phyloP scores from a whole-genome alignment of 2,888 invertebrate genomes.

The Pegoplata infirma region DNA sequence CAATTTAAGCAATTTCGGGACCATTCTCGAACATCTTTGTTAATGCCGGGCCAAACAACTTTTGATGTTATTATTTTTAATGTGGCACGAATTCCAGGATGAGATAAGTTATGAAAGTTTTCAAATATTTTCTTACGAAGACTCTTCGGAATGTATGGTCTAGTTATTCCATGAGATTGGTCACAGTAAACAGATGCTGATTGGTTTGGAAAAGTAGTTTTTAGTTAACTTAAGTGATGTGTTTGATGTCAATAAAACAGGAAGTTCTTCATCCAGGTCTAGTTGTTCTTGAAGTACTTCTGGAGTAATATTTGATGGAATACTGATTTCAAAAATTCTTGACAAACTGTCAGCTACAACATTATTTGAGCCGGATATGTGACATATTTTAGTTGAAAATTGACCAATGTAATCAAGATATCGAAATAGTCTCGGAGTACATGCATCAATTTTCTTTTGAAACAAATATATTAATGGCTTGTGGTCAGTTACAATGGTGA shows the following conservation, averaged over 20 bases:
- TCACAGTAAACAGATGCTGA: not conserved
- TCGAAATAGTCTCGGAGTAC: not conserved
- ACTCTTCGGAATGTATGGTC: not conserved
- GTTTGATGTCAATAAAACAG: not conserved
- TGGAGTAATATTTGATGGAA: too few relatives aligned
- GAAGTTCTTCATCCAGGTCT: not conserved
- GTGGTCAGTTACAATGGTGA: not conserved
- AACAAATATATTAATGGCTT: too few relatives aligned
- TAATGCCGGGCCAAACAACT: too few relatives aligned
- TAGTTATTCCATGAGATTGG: not conserved
- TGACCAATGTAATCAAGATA: not conserved
- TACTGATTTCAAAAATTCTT: not conserved
- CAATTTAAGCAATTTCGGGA: too few relatives aligned
- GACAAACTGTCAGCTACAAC: not conserved
- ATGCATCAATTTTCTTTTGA: too few relatives aligned
- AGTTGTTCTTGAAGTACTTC: not conserved
- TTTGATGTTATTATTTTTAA: too few relatives aligned
- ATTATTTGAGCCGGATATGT: not conserved
- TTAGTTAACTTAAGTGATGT: not conserved
- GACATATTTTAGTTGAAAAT: not conserved
- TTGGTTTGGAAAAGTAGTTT: not conserved
- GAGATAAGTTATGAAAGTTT: not conserved
- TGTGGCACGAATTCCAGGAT: too few relatives aligned
- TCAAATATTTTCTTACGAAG: not conserved
- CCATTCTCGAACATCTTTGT: too few relatives aligned